Evolutionary conservation across 2,888 invertebrate genomes (phyloP).

Genomic region (Podabrus alpinus): DNA sequence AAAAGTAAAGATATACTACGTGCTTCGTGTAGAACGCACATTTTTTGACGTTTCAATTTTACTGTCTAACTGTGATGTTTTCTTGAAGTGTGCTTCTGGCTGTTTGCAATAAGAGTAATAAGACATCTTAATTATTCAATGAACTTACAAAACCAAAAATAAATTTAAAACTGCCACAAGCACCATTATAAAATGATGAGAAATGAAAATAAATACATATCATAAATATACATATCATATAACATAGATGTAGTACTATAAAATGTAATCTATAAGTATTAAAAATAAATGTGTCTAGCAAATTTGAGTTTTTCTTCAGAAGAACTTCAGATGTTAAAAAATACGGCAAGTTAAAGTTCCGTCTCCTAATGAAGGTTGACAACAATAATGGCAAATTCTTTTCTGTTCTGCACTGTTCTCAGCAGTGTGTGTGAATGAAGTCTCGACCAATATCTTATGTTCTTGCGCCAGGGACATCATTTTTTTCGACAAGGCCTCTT

Average conservation of each 20-base stretch:
- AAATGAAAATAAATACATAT: conserved; percentile 49
- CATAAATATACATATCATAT: conserved; percentile 53
- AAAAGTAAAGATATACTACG: conserved; percentile 26
- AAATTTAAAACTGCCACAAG: conserved; percentile 15
- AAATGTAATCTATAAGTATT: conserved; percentile 50
- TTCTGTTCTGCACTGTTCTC: too few relatives aligned
- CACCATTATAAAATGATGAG: conserved; percentile 28
- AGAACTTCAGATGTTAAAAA: too few relatives aligned
- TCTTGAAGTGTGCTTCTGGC: conserved; percentile 31
- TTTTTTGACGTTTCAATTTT: conserved; percentile 44
- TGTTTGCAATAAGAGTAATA: conserved; percentile 12
- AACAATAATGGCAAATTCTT: too few relatives aligned
- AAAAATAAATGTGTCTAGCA: conserved; percentile 57
- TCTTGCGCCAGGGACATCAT: too few relatives aligned
- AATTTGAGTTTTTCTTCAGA: conserved; percentile 24
- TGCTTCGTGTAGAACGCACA: conserved; percentile 42
- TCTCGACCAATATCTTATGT: too few relatives aligned
- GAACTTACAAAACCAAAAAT: neutral
- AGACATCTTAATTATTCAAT: conserved; percentile 6
- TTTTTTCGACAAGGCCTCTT: too few relatives aligned
- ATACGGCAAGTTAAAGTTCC: too few relatives aligned
- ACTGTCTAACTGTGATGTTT: conserved; percentile 55
- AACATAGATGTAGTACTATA: conserved; percentile 52
- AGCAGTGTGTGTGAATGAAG: too few relatives aligned
- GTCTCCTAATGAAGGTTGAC: too few relatives aligned